These are phyloP conservation scores for Cerceris ruficornis DNA, from an alignment of 2,888 invertebrate genomes.

Conservation along the genomic window DNA sequence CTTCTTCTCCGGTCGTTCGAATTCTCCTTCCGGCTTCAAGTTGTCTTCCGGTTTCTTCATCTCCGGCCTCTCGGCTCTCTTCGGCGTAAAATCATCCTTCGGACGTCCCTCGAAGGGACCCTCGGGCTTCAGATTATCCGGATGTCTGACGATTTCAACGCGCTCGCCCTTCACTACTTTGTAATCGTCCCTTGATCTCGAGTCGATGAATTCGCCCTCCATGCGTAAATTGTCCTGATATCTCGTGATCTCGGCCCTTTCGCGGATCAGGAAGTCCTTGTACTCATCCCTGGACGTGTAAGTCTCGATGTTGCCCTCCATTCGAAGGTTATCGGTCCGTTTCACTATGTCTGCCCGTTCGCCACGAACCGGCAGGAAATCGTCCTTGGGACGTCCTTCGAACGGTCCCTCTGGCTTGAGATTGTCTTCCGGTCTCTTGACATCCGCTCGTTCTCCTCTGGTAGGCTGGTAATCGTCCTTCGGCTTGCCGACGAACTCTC, in stretches of 20 bases:
- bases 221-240: constrained; percentile 82
- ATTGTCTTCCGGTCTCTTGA: constrained; percentile 82
- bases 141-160: constrained; percentile 82
- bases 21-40: constrained; percentile 81
- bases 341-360: constrained; percentile 67
- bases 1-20: constrained; percentile 76
- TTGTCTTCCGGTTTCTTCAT: constrained; percentile 84
- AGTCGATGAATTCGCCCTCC: constrained; percentile 85
- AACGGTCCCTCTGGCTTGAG: constrained; percentile 85
- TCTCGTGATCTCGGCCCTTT: constrained; percentile 81
- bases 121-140: constrained; percentile 83
- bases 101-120: constrained; percentile 72
- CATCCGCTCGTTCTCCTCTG: constrained; percentile 72
- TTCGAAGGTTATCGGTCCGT: constrained; percentile 64
- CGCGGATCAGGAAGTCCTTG: constrained; percentile 83
- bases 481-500: constrained; percentile 81
- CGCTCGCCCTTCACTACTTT: constrained; percentile 84
- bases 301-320: constrained; percentile 81
- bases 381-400: constrained; percentile 79
- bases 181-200: constrained; percentile 83
- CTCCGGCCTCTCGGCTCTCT: constrained; percentile 82
- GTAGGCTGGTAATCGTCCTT: constrained; percentile 77
- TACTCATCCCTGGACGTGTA: constrained; percentile 84
- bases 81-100: constrained; percentile 79
- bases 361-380: constrained; percentile 78